Base-by-base conservation (phyloP, 2,888 invertebrate genomes). In the Cetonia aurata region DNA sequence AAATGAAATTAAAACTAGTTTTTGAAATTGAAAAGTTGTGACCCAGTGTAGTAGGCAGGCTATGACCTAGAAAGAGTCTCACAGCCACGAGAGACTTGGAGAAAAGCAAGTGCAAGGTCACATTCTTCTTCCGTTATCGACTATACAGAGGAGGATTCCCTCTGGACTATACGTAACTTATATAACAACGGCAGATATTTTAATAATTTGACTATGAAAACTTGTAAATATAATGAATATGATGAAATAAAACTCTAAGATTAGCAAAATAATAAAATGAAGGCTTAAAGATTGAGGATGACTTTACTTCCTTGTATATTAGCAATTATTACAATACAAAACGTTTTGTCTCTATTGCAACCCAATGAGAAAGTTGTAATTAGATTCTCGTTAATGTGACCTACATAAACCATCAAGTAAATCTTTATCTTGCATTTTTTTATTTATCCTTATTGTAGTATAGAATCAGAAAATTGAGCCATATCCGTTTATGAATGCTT, bases 1-100 rank as follows among this genome's bases (percentile, higher is more conserved):
- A 33, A 80, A 79, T 78, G 80, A 80, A 80, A 80, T 79, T 78
- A 80, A 80, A 80, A 80, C 80, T 79, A 79, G 79, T 80, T 79
- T 68, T 80, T 79, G 80, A 80, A 80, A 80, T 79, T 77, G 80
- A 79, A 80, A 79, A 78, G 78, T 77, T 69, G 66, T 74, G 75
- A 76, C 76, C 76, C 77, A 76, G 71, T 77, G 73, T 75, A 37
- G 37, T 37, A 72, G 52, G 65, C 66, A 59, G 50, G 70, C 71
- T 67, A 56, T 76, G 76, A 77, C 78, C 77, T 74, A 77, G 73
- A 77, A 77, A 75, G 69, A 69, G 53, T 37, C 53, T 53, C 53
- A 15, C n/a, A n/a, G n/a, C 15, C 60, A 56, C 31, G 15, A 13
- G 52, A 53, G 69, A 53, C 50, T 59, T 59, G 52, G 46, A 59